Evolutionary conservation across 2,113 vertebrate species (phyloP).

Genomic region (Salvelinus namaycush): DNA sequence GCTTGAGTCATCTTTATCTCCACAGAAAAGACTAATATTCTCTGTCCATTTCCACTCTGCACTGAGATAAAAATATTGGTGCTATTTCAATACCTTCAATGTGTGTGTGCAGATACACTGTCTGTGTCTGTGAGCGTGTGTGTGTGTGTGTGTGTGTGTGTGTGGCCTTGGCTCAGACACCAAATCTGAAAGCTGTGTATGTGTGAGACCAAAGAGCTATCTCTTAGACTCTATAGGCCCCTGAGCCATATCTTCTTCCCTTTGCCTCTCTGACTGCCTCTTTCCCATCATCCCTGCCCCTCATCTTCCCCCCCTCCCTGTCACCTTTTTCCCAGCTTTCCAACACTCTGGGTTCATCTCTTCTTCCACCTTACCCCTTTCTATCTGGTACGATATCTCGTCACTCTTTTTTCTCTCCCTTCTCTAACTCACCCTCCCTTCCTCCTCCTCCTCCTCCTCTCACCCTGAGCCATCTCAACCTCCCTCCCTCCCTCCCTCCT

Average conservation of each 20-base stretch:
- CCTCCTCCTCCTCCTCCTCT: neutral
- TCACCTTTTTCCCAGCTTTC: neutral
- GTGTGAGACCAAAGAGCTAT: neutral
- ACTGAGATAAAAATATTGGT: neutral
- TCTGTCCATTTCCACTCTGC: neutral
- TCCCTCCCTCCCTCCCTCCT: neutral
- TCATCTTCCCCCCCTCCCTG: neutral
- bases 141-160: neutral
- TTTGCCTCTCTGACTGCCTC: neutral
- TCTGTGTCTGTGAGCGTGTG: neutral
- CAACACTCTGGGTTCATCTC: neutral
- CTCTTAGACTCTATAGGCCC: neutral
- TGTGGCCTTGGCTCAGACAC: neutral
- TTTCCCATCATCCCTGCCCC: neutral
- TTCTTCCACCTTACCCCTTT: neutral
- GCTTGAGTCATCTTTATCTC: neutral
- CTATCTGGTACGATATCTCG: neutral
- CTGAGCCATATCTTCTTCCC: neutral
- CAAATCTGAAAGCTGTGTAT: neutral
- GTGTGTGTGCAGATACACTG: neutral
- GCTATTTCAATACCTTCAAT: neutral
- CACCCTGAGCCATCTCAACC: neutral
- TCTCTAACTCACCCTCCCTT: neutral
- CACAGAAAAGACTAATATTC: no score
- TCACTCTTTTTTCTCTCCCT: neutral